Evolutionary conservation across 2,888 invertebrate species (phyloP).

Genomic region (Ypsolopha sequella): DNA sequence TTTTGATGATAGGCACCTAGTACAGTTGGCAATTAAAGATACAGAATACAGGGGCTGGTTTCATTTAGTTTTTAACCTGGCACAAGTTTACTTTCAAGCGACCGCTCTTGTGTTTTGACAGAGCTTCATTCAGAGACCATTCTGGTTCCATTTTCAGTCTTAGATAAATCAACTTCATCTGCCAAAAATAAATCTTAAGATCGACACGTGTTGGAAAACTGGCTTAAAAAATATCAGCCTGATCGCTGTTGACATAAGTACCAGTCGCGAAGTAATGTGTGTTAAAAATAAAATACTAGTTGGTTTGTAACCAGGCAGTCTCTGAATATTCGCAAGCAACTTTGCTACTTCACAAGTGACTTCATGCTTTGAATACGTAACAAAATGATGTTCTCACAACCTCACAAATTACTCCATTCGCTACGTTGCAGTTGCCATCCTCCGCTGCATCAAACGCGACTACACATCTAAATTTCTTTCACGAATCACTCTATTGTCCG

Average conservation of each 20-base stretch:
- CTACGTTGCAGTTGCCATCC: not conserved
- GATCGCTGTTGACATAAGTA: too few species aligned
- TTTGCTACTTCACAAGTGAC: too few species aligned
- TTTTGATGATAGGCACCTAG: too few species aligned
- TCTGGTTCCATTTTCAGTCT: conserved; percentile 1
- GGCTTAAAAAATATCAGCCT: too few species aligned
- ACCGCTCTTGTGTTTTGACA: not conserved
- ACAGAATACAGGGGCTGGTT: too few species aligned
- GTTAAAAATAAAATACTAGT: not conserved
- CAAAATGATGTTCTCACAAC: not conserved
- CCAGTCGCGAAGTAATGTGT: not conserved
- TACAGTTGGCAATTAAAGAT: too few species aligned
- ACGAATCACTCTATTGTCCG: conserved; percentile 53
- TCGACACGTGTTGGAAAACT: too few species aligned
- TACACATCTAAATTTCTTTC: conserved; percentile 31
- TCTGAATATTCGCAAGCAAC: not conserved
- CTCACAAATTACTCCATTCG: too few species aligned
- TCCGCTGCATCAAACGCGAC: not conserved
- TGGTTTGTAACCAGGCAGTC: not conserved
- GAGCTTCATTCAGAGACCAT: not conserved
- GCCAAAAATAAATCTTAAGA: too few species aligned
- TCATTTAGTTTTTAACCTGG: conserved; percentile 1
- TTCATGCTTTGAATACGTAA: not conserved
- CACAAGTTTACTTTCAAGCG: conserved; percentile 5
- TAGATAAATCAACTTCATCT: not conserved